phyloP scores from a whole-genome alignment of 1,140 invertebrate genomes.

The Tachypleus tridentatus region DNA sequence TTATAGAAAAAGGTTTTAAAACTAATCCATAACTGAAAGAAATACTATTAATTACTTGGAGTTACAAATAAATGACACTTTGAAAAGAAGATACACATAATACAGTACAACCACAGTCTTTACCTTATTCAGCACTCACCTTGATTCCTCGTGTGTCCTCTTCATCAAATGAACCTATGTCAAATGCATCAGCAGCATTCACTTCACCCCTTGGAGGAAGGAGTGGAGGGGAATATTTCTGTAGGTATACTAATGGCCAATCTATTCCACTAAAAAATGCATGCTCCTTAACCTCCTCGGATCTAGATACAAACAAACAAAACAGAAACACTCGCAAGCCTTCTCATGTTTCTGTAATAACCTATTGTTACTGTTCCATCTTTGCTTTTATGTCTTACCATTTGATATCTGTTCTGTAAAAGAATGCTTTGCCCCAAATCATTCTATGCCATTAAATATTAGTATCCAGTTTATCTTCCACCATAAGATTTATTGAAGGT shows the following conservation, averaged over 20 bases:
- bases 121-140: slow-evolving; percentile 35
- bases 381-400: no score
- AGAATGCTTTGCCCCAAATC: no score
- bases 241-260: slow-evolving; percentile 96
- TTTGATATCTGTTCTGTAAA: no score
- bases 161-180: slow-evolving; percentile 99
- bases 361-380: no score
- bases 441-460: neutral
- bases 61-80: no score
- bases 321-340: neutral
- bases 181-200: slow-evolving; percentile 99
- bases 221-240: slow-evolving; percentile 95
- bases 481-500: no score
- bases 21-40: no score
- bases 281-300: slow-evolving; percentile 95
- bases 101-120: no score
- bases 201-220: slow-evolving; percentile 98
- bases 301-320: slow-evolving; percentile 40
- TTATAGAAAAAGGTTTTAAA: no score
- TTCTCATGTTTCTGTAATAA: no score
- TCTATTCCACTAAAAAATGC: slow-evolving; percentile 94
- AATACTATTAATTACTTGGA: no score
- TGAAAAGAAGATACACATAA: no score
- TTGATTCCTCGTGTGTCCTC: slow-evolving; percentile 99
- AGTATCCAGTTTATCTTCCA: neutral